These are phyloP conservation scores for Liposcelis brunnea DNA, from an alignment of 2,888 invertebrate genomes.

Conservation along the genomic window DNA sequence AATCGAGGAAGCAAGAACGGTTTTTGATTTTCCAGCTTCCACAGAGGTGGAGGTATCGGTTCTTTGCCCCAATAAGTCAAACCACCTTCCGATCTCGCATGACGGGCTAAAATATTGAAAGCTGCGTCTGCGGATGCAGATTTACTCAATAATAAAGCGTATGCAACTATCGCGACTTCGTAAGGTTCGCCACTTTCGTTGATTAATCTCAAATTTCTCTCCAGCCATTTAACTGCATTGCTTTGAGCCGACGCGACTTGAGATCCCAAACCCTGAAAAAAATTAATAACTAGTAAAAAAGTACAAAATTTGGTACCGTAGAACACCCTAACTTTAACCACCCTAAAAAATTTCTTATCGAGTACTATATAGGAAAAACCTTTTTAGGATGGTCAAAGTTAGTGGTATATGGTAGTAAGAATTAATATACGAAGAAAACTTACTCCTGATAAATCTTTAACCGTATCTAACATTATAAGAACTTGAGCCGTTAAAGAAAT, in stretches of 20 bases:
- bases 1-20: slow-evolving; percentile 75
- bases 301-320: too few relatives aligned
- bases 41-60: slow-evolving; percentile 59
- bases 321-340: too few relatives aligned
- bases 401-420: too few relatives aligned
- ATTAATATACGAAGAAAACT: too few relatives aligned
- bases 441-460: slow-evolving; percentile 58
- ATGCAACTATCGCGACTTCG: slow-evolving; percentile 75
- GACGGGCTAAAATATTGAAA: slow-evolving; percentile 48
- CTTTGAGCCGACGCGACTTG: slow-evolving; percentile 59
- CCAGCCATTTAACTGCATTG: slow-evolving; percentile 61
- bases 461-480: slow-evolving; percentile 66
- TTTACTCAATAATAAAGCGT: slow-evolving; percentile 67
- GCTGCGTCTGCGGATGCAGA: slow-evolving; percentile 76
- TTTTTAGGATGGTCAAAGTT: too few relatives aligned
- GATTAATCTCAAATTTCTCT: slow-evolving; percentile 60
- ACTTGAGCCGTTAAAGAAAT: slow-evolving; percentile 88
- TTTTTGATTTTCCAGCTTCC: slow-evolving; percentile 78
- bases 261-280: slow-evolving; percentile 48
- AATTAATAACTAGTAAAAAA: too few relatives aligned
- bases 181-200: slow-evolving; percentile 56
- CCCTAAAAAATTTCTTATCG: too few relatives aligned
- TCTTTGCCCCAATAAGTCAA: slow-evolving; percentile 74
- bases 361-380: too few relatives aligned
- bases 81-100: slow-evolving; percentile 54